Conservation (phyloP, 1,140 invertebrate species). For the Metopolophium dirhodum region DNA sequence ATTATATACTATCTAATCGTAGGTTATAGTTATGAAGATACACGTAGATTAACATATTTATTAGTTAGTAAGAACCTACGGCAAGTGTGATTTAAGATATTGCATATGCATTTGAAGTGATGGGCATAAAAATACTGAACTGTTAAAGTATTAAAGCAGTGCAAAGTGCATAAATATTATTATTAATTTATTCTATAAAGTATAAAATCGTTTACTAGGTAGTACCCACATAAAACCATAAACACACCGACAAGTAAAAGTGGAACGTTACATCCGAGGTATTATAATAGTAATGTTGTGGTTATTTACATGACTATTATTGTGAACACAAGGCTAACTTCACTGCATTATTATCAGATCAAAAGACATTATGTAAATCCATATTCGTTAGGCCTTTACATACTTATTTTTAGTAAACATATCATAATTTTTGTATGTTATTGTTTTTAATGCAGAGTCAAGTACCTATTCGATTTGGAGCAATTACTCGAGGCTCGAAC, state of each 20-base stretch:
- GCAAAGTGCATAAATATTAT: background rate
- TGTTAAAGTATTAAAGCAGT: background rate
- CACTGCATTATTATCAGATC: background rate
- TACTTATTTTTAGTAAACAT: background rate
- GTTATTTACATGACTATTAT: background rate
- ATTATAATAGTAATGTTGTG: background rate
- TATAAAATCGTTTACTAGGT: background rate
- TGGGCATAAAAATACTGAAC: background rate
- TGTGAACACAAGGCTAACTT: background rate
- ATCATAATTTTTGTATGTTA: background rate
- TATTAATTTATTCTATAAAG: background rate
- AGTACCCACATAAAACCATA: background rate
- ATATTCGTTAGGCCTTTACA: background rate
- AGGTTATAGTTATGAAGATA: background rate
- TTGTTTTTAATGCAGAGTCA: background rate
- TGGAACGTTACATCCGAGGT: background rate
- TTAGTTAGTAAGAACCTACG: background rate
- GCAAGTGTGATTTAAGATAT: background rate
- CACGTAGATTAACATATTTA: slow-evolving; percentile 3
- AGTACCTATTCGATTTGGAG: background rate
- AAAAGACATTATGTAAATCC: background rate
- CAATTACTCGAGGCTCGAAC: background rate
- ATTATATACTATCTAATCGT: background rate
- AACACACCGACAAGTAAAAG: background rate
- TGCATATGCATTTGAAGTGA: background rate